Conservation (phyloP, 2,113 vertebrate genomes). For the Eupsittula cactorum region DNA sequence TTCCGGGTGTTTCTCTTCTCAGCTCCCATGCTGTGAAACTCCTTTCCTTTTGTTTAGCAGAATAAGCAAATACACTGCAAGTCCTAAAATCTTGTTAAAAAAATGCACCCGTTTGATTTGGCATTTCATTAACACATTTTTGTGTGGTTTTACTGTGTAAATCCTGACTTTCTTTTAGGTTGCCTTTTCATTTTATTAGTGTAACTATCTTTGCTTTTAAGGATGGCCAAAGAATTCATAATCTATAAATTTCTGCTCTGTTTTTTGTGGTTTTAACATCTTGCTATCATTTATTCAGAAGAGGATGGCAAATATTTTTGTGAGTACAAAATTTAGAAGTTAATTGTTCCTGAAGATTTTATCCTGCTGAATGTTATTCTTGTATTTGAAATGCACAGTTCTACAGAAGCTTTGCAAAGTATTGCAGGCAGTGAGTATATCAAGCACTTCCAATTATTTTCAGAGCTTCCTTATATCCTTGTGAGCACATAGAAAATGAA, state of each 20-base stretch:
- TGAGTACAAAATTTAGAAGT: not conserved
- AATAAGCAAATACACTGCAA: conserved; percentile 59
- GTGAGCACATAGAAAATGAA: not conserved
- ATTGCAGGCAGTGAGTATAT: not conserved
- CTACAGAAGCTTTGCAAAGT: not conserved
- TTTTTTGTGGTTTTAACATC: not conserved
- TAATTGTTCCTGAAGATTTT: not conserved
- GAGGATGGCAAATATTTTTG: conserved; percentile 7
- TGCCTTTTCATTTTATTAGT: conserved; percentile 5
- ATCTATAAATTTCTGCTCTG: not conserved
- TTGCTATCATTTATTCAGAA: not conserved
- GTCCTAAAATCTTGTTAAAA: conserved; percentile 53
- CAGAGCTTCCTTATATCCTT: conserved; percentile 1
- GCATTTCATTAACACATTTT: conserved; percentile 63
- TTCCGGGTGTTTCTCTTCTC: conserved; percentile 33
- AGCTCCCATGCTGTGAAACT: conserved; percentile 30
- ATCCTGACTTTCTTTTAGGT: conserved; percentile 19
- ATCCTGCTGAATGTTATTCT: not conserved
- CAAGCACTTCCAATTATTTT: not conserved
- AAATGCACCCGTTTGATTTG: conserved; percentile 32
- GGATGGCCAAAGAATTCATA: not conserved
- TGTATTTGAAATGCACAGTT: conserved; percentile 1
- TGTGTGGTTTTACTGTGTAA: conserved; percentile 19
- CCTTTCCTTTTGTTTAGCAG: conserved; percentile 64
- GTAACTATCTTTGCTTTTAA: conserved; percentile 1